Base-by-base conservation (phyloP, 2,888 invertebrate genomes). In the Holacanthella duospinosa region DNA sequence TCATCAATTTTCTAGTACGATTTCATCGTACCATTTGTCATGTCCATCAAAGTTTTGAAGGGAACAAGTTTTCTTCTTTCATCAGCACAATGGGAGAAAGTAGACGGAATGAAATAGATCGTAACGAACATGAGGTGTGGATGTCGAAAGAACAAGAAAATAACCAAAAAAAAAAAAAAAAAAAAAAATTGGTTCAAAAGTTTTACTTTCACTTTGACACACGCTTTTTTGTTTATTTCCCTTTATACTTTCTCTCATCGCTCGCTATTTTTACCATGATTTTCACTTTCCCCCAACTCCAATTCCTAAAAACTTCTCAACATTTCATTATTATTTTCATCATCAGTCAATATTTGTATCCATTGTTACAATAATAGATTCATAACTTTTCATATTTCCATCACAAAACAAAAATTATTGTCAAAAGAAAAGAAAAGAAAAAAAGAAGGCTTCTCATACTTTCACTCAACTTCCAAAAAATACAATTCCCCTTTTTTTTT, bases 31-130 rank as follows among this genome's bases (percentile, higher is more conserved):
- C 48, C 21, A 48, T 48, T 48, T 48, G 12, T 48, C 48, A 48
- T 48, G 48, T 48, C 48, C 21, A 48, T 48, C 48, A 21, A 25
- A 6, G 55, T 6, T 12, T 6, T 24, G 28, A 26, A 26, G 25
- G 24, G 55, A 29, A 25, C 4, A 55, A 55, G 55, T 55, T 59
- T 59, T 59, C 44, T 9, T 25, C 44, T 59, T 59, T 59, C 59
- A 59, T 59, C 59, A 59, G 59, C 59, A 59, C 29, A 59, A 59
- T 59, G n/a, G 27, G 48, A 48, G 21, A 48, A 48, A 48, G 48
- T 48, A 48, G 21, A 4, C 4, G 16, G 36, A 21, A 48, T 48
- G 48, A 48, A 48, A 21, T n/a, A 48, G 21, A 21, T 48, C 26
- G 27, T 60, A 55, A 27, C 19, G 54, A n/a, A 60, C 2, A 60